phyloP scores from a whole-genome alignment of 2,888 invertebrate species.

The Gibbula magus region DNA sequence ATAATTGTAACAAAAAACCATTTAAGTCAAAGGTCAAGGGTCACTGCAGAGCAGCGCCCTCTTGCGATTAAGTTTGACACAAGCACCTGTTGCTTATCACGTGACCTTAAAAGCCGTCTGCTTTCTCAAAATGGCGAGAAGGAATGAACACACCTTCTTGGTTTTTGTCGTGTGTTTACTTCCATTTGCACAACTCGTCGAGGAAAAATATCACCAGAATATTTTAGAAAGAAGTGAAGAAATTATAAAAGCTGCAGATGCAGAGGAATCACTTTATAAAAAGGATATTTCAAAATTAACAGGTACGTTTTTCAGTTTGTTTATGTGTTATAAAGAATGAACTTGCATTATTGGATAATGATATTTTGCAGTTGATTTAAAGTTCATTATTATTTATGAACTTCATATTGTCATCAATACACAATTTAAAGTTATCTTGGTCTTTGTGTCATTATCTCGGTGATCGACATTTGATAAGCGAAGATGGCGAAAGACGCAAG shows the following conservation, averaged over 20 bases:
- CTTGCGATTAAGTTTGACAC: conserved; percentile 18
- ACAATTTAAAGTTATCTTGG: no score
- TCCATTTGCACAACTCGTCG: background rate
- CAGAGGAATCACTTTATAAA: conserved; percentile 36
- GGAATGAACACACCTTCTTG: conserved; percentile 23
- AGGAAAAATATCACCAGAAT: conserved; percentile 31
- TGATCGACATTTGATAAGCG: no score
- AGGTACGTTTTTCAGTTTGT: conserved; percentile 3
- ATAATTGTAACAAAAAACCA: background rate
- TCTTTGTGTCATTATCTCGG: no score
- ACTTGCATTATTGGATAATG: no score
- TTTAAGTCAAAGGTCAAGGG: background rate
- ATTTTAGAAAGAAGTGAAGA: conserved; percentile 37
- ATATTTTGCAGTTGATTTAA: no score
- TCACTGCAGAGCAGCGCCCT: conserved; percentile 18
- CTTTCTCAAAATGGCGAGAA: conserved; percentile 24
- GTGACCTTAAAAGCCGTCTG: conserved; percentile 23
- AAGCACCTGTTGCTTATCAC: conserved; percentile 25
- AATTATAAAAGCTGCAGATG: conserved; percentile 38
- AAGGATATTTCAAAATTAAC: conserved; percentile 28
- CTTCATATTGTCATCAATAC: no score
- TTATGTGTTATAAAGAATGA: background rate
- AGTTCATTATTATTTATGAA: no score
- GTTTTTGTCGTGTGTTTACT: conserved; percentile 16
- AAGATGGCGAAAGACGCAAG: no score